These are phyloP conservation scores for Rhipidura dahli DNA, from an alignment of 2,113 vertebrate genomes.

Conservation along the genomic window DNA sequence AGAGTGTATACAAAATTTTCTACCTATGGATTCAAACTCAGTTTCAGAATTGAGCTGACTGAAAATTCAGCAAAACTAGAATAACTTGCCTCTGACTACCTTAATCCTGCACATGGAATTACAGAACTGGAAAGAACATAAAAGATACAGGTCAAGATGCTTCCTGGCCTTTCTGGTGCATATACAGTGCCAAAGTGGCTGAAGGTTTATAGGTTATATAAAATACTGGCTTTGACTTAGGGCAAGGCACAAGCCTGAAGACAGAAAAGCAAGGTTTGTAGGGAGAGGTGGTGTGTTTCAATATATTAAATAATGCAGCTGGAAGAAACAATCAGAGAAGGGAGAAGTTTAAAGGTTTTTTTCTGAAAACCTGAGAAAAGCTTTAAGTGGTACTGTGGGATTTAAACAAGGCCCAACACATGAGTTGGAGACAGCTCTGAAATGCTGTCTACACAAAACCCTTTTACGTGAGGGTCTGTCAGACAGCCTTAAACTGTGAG, in stretches of 20 bases:
- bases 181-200: background rate
- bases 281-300: background rate
- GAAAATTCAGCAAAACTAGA: background rate
- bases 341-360: background rate
- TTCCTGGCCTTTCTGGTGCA: background rate
- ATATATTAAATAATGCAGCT: background rate
- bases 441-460: background rate
- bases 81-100: background rate
- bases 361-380: background rate
- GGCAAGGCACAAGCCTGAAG: accelerated
- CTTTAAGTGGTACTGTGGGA: background rate
- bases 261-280: background rate
- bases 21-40: background rate
- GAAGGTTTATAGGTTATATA: background rate
- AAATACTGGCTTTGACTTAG: background rate
- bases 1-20: background rate
- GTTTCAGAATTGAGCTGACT: background rate
- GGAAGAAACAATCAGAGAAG: background rate
- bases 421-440: background rate
- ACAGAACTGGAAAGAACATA: background rate
- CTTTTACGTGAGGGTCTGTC: background rate
- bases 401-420: background rate
- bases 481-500: background rate
- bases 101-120: background rate
- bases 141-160: background rate